These are phyloP conservation scores for Lanistes nyassanus DNA, from an alignment of 1,140 invertebrate species.

Conservation along the genomic window DNA sequence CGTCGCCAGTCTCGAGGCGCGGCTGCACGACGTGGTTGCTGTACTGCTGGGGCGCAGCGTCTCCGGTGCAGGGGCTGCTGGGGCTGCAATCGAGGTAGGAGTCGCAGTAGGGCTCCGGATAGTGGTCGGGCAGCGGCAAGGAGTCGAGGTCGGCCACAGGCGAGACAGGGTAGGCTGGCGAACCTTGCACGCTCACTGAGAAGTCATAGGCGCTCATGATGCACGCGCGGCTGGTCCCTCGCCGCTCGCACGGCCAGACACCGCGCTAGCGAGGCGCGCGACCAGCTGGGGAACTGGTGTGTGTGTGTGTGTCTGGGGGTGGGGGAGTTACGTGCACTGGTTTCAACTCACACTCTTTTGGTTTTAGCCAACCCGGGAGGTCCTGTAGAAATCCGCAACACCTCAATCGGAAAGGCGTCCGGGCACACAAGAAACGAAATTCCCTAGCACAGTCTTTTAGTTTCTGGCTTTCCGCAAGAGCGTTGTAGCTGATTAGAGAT, in stretches of 20 bases:
- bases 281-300: not conserved
- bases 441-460: too few species aligned
- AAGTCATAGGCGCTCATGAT: not conserved
- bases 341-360: too few species aligned
- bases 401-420: too few species aligned
- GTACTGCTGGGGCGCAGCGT: not conserved
- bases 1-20: not conserved
- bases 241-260: not conserved
- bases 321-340: too few species aligned
- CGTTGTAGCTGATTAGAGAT: too few species aligned
- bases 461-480: too few species aligned
- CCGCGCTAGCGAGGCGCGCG: not conserved
- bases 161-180: not conserved
- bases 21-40: not conserved
- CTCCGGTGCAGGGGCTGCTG: not conserved
- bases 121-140: slow-evolving; percentile 17
- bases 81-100: not conserved
- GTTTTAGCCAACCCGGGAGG: too few species aligned
- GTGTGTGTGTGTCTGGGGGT: not conserved
- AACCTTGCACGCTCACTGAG: not conserved
- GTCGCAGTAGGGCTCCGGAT: slow-evolving; percentile 4
- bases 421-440: too few species aligned
- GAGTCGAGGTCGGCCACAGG: not conserved
- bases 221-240: not conserved
- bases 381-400: too few species aligned